Evolutionary conservation across 2,113 vertebrate species (phyloP).

Genomic region (Sorex araneus): DNA sequence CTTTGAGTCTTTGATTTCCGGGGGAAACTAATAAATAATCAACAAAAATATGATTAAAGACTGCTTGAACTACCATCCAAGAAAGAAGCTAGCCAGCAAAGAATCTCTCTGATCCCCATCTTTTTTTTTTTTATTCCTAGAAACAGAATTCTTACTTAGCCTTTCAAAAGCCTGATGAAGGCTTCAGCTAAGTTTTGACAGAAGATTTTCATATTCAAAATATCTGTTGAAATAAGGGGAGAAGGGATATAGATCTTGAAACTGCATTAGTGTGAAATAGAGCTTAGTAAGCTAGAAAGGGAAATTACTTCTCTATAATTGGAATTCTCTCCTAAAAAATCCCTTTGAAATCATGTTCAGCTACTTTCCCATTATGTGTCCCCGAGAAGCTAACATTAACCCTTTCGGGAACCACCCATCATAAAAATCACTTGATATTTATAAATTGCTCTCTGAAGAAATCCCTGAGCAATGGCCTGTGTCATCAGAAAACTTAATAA

Average conservation of each 20-base stretch:
- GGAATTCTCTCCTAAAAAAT: constrained; percentile 80
- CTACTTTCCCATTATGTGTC: constrained; percentile 54
- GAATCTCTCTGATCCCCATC: constrained; percentile 89
- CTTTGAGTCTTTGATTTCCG: constrained; percentile 89
- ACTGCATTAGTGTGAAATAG: constrained; percentile 79
- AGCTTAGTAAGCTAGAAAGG: constrained; percentile 80
- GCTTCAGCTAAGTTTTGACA: constrained; percentile 87
- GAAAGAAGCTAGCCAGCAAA: constrained; percentile 85
- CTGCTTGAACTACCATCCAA: constrained; percentile 87
- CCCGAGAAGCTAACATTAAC: constrained; percentile 73
- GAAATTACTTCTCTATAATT: constrained; percentile 82
- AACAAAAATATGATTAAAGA: constrained; percentile 92
- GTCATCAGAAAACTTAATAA: constrained; percentile 49
- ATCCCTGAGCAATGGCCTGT: constrained; percentile 37
- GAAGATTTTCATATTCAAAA: constrained; percentile 87
- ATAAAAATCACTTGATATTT: constrained; percentile 40
- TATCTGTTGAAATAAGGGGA: constrained; percentile 83
- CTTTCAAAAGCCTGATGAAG: constrained; percentile 88
- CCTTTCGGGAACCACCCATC: constrained; percentile 66
- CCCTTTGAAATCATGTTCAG: constrained; percentile 84
- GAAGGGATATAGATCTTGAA: constrained; percentile 83
- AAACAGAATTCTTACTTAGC: constrained; percentile 91
- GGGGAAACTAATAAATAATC: constrained; percentile 92
- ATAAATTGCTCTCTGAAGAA: constrained; percentile 52
- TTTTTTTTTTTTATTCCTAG: constrained; percentile 88